Conservation (phyloP, 2,888 invertebrate genomes). For the Drosophila mulleri region DNA sequence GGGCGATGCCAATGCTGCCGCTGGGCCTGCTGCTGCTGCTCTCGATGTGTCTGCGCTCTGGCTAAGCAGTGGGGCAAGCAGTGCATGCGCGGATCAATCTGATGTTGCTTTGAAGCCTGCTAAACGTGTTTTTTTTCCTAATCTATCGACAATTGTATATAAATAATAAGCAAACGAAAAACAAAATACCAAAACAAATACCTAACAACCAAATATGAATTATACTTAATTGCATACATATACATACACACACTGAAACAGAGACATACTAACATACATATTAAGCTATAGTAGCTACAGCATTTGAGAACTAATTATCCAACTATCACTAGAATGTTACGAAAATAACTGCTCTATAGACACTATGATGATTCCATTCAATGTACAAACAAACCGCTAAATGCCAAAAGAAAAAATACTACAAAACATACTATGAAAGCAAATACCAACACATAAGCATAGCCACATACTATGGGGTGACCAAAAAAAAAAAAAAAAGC, state of each 20-base stretch:
- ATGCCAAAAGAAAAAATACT: slow-evolving; percentile 38
- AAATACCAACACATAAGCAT: slow-evolving; percentile 20
- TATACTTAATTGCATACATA: slow-evolving; percentile 14
- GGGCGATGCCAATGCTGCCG: slow-evolving; percentile 42
- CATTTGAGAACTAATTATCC: slow-evolving; percentile 16
- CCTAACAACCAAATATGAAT: slow-evolving; percentile 30
- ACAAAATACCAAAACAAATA: background rate
- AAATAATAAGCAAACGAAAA: slow-evolving; percentile 35
- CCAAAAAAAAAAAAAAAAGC: background rate
- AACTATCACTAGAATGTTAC: slow-evolving; percentile 43
- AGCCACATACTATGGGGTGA: slow-evolving; percentile 4
- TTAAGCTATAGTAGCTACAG: slow-evolving; percentile 13
- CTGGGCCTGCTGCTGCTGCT: slow-evolving; percentile 21
- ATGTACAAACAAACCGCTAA: slow-evolving; percentile 64
- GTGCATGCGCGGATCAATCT: slow-evolving; percentile 20
- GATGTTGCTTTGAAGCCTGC: slow-evolving; percentile 30
- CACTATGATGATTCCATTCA: slow-evolving; percentile 61
- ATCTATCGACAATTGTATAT: slow-evolving; percentile 47
- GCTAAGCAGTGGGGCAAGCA: slow-evolving; percentile 50
- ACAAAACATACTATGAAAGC: slow-evolving; percentile 12
- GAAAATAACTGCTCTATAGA: slow-evolving; percentile 33
- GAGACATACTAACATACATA: slow-evolving; percentile 19
- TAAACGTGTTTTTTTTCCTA: slow-evolving; percentile 18
- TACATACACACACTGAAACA: background rate
- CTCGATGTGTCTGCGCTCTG: slow-evolving; percentile 44